A percentile compares a stretch with the other conserved stretches of the same genome.
phyloP scores from a whole-genome alignment of 2,888 invertebrate species.

The Lordiphosa fenestrarum region DNA sequence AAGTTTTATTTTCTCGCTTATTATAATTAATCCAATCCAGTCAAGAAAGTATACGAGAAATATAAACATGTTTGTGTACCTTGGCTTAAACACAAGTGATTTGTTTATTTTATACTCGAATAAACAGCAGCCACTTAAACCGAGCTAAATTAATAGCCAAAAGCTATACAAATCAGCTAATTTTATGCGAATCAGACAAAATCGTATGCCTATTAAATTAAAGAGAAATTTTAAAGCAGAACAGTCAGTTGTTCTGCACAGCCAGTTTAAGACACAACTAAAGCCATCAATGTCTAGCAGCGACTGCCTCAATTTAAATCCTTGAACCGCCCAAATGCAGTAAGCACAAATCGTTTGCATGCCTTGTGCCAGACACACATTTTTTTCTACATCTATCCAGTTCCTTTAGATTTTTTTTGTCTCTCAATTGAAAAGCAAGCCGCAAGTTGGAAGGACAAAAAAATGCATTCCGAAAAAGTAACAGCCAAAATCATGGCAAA shows the following conservation, averaged over 20 bases:
- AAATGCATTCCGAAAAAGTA: constrained; percentile 36
- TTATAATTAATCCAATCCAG: no score
- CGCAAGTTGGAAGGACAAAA: constrained; percentile 24
- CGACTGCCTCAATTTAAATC: constrained; percentile 56
- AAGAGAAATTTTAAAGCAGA: neutral
- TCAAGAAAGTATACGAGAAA: no score
- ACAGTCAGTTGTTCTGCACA: neutral
- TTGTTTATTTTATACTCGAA: no score
- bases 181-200: no score
- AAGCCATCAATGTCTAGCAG: constrained; percentile 44
- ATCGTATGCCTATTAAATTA: no score
- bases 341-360: constrained; percentile 65
- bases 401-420: constrained; percentile 15
- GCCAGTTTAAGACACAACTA: constrained; percentile 33
- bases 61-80: no score
- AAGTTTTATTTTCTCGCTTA: no score
- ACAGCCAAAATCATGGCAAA: constrained; percentile 67
- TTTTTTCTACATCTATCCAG: constrained; percentile 1
- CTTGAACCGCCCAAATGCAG: constrained; percentile 64
- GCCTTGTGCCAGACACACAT: constrained; percentile 37
- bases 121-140: no score
- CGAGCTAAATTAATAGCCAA: no score
- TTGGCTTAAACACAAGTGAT: no score
- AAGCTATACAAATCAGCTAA: no score
- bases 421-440: constrained; percentile 33